Evolutionary conservation across 2,113 vertebrate genomes (phyloP).

Genomic region (Gobiocypris rarus): DNA sequence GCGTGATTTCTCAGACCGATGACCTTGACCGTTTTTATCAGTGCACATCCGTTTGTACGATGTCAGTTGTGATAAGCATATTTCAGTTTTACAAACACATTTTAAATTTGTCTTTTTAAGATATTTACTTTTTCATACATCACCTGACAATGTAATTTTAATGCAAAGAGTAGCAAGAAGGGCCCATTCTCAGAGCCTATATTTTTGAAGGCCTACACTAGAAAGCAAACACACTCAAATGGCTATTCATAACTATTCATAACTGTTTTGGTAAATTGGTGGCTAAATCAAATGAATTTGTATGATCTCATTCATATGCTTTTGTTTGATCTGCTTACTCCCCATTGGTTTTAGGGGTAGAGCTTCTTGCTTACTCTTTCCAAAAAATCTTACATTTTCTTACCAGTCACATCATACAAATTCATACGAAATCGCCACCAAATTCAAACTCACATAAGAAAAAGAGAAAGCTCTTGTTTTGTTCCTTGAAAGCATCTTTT

Average conservation of each 20-base stretch:
- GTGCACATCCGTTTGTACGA: constrained; percentile 44
- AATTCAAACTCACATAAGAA: no score
- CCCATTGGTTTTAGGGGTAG: not conserved
- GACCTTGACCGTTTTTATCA: constrained; percentile 60
- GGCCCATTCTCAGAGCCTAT: not conserved
- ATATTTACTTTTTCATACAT: not conserved
- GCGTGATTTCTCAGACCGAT: constrained; percentile 55
- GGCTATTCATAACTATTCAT: no score
- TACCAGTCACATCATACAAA: not conserved
- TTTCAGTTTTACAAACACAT: not conserved
- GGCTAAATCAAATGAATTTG: no score
- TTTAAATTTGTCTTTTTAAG: not conserved
- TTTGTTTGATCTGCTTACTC: no score
- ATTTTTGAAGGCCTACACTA: not conserved
- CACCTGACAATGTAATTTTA: not conserved
- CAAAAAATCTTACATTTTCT: not conserved
- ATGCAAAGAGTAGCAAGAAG: not conserved
- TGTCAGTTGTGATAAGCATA: constrained; percentile 42
- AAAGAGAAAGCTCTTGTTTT: not conserved
- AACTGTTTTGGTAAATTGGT: no score
- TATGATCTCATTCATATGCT: no score
- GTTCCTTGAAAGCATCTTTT: not conserved
- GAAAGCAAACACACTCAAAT: not conserved
- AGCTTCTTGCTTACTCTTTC: not conserved
- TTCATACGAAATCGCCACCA: not conserved